These are phyloP conservation scores for Chrysocyon brachyurus DNA, from an alignment of 2,797 vertebrate species.

Conservation along the genomic window DNA sequence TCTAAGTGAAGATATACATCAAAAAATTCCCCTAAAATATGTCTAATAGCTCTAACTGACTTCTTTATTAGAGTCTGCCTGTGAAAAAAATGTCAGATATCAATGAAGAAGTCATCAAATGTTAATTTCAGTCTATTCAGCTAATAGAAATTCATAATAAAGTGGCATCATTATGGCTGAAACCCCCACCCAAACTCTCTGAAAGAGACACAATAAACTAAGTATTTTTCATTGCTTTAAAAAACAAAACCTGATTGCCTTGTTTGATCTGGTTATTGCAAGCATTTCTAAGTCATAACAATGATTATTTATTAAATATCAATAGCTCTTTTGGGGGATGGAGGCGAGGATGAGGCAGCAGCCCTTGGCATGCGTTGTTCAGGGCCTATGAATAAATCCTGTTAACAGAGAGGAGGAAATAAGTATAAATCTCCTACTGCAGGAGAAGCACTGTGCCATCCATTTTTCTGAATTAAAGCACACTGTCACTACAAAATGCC, in stretches of 20 bases:
- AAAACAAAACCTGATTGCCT: constrained; percentile 69
- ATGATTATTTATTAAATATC: constrained; percentile 81
- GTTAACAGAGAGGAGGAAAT: constrained; percentile 76
- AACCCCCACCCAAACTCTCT: constrained; percentile 65
- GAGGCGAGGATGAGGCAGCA: neutral
- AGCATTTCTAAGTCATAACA: constrained; percentile 75
- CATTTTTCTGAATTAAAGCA: constrained; percentile 81
- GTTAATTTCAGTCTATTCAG: constrained; percentile 88
- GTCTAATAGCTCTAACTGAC: constrained; percentile 90
- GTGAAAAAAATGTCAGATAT: constrained; percentile 88
- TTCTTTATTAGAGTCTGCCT: constrained; percentile 90
- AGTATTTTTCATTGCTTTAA: constrained; percentile 61
- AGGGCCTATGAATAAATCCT: constrained; percentile 76
- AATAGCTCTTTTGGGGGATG: constrained; percentile 48
- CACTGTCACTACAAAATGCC: constrained; percentile 75
- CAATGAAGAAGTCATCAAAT: constrained; percentile 90
- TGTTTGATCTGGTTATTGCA: constrained; percentile 71
- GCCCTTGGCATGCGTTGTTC: constrained; percentile 65
- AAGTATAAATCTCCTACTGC: constrained; percentile 77
- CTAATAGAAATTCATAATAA: constrained; percentile 86
- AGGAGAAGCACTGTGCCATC: constrained; percentile 58
- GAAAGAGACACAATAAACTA: constrained; percentile 66
- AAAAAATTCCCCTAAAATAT: constrained; percentile 90
- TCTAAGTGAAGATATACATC: constrained; percentile 88
- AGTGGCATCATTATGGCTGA: constrained; percentile 70